These are phyloP conservation scores for Nestor notabilis DNA, from an alignment of 2,113 vertebrate genomes.

Conservation along the genomic window DNA sequence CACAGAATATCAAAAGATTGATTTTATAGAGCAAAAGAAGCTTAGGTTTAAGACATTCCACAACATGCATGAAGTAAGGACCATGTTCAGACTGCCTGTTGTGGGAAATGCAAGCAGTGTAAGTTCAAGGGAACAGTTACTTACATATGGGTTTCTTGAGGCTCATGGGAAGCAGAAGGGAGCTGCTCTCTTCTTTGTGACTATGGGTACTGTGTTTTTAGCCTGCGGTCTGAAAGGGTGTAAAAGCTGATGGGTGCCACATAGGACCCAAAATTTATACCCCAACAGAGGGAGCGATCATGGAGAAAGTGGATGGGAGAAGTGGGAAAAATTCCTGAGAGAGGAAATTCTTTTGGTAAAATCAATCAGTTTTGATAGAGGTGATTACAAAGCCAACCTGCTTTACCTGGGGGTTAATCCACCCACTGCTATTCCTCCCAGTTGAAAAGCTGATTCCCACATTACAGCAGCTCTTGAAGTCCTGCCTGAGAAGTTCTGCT, in stretches of 20 bases:
- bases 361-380: background rate
- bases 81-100: background rate
- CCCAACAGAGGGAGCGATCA: background rate
- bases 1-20: background rate
- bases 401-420: accelerated
- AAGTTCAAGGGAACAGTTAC: background rate
- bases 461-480: background rate
- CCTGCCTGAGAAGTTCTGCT: background rate
- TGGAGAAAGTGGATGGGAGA: background rate
- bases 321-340: background rate
- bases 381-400: background rate
- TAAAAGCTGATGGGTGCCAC: background rate
- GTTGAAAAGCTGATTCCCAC: background rate
- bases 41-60: background rate
- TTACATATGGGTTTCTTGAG: background rate
- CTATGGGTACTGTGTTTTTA: background rate
- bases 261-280: background rate
- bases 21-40: background rate
- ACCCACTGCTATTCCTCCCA: background rate
- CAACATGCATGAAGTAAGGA: background rate
- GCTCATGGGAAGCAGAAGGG: background rate
- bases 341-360: background rate
- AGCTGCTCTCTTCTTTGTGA: background rate
- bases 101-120: background rate
- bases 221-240: background rate